phyloP scores from a whole-genome alignment of 2,113 vertebrate species.

The Phalacrocorax pelagicus region DNA sequence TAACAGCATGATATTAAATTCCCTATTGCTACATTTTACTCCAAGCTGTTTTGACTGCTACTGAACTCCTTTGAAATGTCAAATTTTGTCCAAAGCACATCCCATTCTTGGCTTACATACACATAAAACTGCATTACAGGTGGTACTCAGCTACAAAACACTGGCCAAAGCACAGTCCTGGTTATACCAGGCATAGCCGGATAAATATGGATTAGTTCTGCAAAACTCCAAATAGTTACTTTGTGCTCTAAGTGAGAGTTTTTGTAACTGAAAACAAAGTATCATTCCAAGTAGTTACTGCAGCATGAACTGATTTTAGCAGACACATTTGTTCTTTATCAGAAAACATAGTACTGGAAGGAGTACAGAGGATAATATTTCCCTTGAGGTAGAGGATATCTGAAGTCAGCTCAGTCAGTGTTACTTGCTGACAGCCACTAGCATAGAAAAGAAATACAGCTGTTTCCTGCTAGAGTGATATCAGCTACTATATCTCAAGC shows the following conservation, averaged over 20 bases:
- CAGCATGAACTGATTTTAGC: background rate
- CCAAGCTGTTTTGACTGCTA: background rate
- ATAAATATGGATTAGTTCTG: background rate
- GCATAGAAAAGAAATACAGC: background rate
- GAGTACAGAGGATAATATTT: background rate
- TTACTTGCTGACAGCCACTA: background rate
- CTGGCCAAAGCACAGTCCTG: background rate
- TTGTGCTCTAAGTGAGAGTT: background rate
- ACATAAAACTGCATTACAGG: background rate
- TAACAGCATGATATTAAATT: background rate
- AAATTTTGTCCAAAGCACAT: background rate
- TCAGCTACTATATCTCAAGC: background rate
- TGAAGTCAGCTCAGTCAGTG: background rate
- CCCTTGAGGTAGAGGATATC: background rate
- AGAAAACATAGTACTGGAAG: background rate
- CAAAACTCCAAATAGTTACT: background rate
- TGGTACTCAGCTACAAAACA: background rate
- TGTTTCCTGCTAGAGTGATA: background rate
- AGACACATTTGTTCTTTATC: background rate
- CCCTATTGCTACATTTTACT: background rate
- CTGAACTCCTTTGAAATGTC: background rate
- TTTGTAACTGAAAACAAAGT: background rate
- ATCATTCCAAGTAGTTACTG: background rate
- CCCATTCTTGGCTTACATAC: background rate
- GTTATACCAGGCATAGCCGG: background rate